A percentile compares a stretch with the other conserved stretches of the same genome.
Evolutionary conservation across 2,113 vertebrate species (phyloP).

Genomic region (Merops nubicus): DNA sequence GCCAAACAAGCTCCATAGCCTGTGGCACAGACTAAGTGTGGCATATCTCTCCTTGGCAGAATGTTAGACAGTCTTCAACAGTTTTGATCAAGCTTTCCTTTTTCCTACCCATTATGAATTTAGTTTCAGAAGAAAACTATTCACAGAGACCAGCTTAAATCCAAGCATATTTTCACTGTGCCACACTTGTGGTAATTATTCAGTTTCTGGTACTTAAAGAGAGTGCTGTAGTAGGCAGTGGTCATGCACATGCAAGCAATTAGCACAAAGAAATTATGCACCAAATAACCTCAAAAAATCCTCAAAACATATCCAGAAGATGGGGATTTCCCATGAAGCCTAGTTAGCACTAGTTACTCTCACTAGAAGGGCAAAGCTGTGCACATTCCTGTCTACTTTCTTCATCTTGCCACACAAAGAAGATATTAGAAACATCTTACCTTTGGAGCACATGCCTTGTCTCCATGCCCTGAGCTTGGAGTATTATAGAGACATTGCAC

Average conservation of each 20-base stretch:
- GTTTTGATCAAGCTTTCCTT: neutral
- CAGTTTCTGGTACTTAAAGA: neutral
- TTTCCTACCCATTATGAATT: neutral
- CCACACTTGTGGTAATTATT: neutral
- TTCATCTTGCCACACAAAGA: neutral
- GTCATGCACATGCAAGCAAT: neutral
- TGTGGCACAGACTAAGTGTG: neutral
- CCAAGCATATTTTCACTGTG: neutral
- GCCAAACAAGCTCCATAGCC: neutral
- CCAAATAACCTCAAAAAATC: neutral
- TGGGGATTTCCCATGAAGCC: neutral
- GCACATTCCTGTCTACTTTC: neutral
- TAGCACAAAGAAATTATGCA: neutral
- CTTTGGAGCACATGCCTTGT: neutral
- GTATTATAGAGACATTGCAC: neutral
- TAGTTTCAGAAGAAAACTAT: neutral
- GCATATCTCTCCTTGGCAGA: neutral
- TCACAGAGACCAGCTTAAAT: neutral
- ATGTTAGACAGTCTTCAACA: neutral
- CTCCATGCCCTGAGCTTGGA: neutral
- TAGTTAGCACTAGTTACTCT: neutral
- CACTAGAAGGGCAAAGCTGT: neutral
- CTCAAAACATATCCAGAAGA: neutral
- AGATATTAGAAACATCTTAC: neutral
- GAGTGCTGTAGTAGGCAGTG: rapidly evolving